These are phyloP conservation scores for Sminthurides aquaticus DNA, from an alignment of 2,888 invertebrate species.

Conservation along the genomic window DNA sequence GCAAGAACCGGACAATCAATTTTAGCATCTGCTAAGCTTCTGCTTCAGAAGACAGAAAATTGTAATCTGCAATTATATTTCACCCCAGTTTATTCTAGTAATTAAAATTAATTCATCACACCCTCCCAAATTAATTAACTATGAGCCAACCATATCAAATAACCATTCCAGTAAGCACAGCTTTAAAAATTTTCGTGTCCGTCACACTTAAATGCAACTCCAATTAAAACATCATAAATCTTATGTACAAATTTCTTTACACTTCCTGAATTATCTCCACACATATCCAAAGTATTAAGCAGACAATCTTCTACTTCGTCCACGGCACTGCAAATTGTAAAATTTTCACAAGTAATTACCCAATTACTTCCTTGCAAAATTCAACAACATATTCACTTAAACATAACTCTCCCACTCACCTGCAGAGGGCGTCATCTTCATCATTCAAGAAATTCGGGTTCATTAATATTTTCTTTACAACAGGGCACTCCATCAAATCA, in stretches of 20 bases:
- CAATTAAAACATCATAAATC: background rate
- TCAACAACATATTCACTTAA: background rate
- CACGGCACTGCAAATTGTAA: background rate
- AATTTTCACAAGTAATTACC: background rate
- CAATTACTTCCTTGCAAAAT: background rate
- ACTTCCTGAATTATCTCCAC: background rate
- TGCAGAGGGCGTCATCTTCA: background rate
- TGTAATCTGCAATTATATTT: too few species aligned
- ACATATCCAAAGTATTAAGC: background rate
- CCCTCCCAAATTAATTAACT: too few species aligned
- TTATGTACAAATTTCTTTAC: background rate
- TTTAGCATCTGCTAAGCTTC: too few species aligned
- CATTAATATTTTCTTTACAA: background rate
- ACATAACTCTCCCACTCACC: slow-evolving; percentile 3
- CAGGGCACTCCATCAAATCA: background rate
- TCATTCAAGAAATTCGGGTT: background rate
- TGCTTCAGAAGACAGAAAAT: too few species aligned
- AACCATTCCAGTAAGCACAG: too few species aligned
- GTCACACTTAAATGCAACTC: slow-evolving; percentile 7
- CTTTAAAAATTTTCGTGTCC: too few species aligned
- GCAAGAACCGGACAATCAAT: too few species aligned
- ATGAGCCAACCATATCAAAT: too few species aligned
- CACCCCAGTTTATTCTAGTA: too few species aligned
- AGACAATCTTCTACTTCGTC: background rate
- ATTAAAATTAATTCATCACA: too few species aligned